A percentile compares a stretch with the other conserved stretches of the same genome.
These are phyloP conservation scores for Oligia strigilis DNA, from an alignment of 2,888 invertebrate genomes.

Conservation along the genomic window DNA sequence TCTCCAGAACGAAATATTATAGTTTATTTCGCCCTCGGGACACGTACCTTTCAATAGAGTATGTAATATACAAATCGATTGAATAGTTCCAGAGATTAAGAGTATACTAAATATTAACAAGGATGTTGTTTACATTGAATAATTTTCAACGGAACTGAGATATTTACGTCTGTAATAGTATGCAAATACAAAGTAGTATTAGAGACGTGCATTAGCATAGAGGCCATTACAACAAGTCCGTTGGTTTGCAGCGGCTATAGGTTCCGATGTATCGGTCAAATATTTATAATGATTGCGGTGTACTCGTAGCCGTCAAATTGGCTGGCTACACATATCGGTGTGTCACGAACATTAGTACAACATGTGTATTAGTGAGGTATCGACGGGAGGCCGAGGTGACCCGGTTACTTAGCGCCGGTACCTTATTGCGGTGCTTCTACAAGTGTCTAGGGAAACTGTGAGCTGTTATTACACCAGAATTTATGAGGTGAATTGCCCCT, in stretches of 20 bases:
- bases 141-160: slow-evolving; percentile 35
- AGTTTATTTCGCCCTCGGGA: slow-evolving; percentile 60
- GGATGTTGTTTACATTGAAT: slow-evolving; percentile 32
- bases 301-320: slow-evolving; percentile 44
- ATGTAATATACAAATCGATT: slow-evolving; percentile 60
- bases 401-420: slow-evolving; percentile 78
- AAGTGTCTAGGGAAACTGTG: slow-evolving; percentile 88
- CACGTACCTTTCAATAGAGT: slow-evolving; percentile 63
- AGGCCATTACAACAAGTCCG: slow-evolving; percentile 49
- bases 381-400: slow-evolving; percentile 69
- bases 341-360: slow-evolving; percentile 54
- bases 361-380: slow-evolving; percentile 70
- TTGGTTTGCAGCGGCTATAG: slow-evolving; percentile 28
- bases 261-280: slow-evolving; percentile 35
- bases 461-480: slow-evolving; percentile 89
- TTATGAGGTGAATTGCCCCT: slow-evolving; percentile 87
- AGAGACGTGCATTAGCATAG: slow-evolving; percentile 54
- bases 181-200: slow-evolving; percentile 59
- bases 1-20: slow-evolving; percentile 62
- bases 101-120: slow-evolving; percentile 44
- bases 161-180: slow-evolving; percentile 44
- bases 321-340: slow-evolving; percentile 28
- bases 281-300: slow-evolving; percentile 57
- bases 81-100: slow-evolving; percentile 58
- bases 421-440: slow-evolving; percentile 86